Percentiles rank a stretch among this genome's conserved stretches.
Conservation (phyloP, 1,140 invertebrate species). For the Cataglyphis hispanica region DNA sequence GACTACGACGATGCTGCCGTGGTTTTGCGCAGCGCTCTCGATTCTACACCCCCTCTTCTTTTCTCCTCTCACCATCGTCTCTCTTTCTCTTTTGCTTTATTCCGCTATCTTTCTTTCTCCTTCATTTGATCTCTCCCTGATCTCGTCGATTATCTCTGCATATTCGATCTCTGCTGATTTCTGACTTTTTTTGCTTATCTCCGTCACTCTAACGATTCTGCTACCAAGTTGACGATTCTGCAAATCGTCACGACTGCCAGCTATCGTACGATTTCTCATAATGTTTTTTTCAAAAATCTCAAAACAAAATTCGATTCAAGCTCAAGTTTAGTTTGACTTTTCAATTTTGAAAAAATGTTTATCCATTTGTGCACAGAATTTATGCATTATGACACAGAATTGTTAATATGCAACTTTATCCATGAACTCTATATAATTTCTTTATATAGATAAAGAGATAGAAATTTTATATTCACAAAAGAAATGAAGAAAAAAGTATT, state of each 20-base stretch:
- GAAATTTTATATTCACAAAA: not conserved
- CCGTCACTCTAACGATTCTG: constrained; percentile 27
- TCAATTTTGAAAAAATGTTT: constrained; percentile 15
- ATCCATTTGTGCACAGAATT: not conserved
- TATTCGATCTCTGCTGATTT: no score
- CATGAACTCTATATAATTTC: not conserved
- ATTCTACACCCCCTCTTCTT: constrained; percentile 64
- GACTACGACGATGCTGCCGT: constrained; percentile 77
- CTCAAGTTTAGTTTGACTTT: not conserved
- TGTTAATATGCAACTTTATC: not conserved
- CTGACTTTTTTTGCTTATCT: constrained; percentile 19
- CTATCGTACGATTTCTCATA: constrained; percentile 28
- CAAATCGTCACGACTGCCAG: constrained; percentile 56
- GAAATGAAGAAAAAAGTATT: not conserved
- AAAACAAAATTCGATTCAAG: constrained; percentile 1
- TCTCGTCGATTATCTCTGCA: not conserved
- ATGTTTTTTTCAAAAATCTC: constrained; percentile 34
- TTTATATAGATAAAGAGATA: no score
- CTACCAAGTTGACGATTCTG: constrained; percentile 48
- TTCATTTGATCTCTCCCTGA: not conserved
- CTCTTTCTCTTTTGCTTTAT: not conserved
- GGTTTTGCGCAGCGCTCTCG: constrained; percentile 81
- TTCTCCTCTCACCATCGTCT: not conserved
- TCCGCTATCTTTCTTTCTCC: not conserved
- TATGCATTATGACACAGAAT: not conserved